Conservation (phyloP, 2,797 vertebrate genomes). For the Nyctalus aviator region DNA sequence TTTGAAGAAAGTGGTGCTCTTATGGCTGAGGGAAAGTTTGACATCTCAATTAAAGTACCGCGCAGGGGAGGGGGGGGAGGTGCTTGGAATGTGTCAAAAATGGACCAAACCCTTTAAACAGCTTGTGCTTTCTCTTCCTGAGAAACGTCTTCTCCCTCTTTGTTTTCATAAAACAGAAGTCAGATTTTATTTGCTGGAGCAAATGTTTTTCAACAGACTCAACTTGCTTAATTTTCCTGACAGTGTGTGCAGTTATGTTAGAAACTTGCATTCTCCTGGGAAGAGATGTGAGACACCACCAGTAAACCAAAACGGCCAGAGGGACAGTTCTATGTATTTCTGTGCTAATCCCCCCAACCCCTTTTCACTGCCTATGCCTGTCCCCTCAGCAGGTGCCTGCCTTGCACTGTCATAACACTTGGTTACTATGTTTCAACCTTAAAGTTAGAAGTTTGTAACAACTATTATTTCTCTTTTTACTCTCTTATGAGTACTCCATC, state of each 20-base stretch:
- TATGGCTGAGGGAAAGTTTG: not conserved
- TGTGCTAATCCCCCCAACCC: not conserved
- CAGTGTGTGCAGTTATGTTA: conserved; percentile 49
- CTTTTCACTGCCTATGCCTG: rapidly evolving
- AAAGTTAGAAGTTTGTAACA: conserved; percentile 21
- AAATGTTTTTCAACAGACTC: conserved; percentile 60
- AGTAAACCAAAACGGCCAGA: not conserved
- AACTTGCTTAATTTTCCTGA: conserved; percentile 55
- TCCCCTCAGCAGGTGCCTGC: not conserved
- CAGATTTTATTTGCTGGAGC: conserved; percentile 54
- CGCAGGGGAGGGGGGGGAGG: too few species aligned
- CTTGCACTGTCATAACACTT: not conserved
- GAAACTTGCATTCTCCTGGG: conserved; percentile 14
- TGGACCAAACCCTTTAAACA: not conserved
- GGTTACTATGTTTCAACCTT: not conserved
- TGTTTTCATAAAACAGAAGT: conserved; percentile 45
- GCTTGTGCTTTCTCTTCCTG: conserved; percentile 23
- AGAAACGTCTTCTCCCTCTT: not conserved
- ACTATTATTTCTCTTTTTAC: not conserved
- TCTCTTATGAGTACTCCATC: not conserved
- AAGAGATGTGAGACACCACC: not conserved
- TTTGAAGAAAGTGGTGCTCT: not conserved
- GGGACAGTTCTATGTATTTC: not conserved
- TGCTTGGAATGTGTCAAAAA: not conserved
- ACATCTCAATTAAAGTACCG: conserved; percentile 13